phyloP scores from a whole-genome alignment of 2,797 vertebrate species.

The Erethizon dorsatum region DNA sequence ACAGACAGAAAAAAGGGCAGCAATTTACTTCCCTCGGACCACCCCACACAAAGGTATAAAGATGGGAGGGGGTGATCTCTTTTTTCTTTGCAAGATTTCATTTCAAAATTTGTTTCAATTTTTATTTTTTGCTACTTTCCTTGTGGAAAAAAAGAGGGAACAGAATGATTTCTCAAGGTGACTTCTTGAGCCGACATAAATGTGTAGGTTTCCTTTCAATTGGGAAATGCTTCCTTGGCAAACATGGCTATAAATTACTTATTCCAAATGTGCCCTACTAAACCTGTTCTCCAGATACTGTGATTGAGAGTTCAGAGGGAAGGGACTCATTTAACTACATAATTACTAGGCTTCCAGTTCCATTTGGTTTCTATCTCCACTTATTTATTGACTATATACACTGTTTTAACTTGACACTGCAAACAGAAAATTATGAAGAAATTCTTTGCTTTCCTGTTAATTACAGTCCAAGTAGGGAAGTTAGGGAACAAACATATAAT shows the following conservation, averaged over 20 bases:
- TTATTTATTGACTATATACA: background rate
- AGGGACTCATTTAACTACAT: background rate
- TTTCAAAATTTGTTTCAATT: constrained; percentile 22
- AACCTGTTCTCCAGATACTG: background rate
- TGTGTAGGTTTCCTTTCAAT: background rate
- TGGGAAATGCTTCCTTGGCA: background rate
- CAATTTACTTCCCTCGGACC: background rate
- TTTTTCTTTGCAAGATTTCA: constrained; percentile 1
- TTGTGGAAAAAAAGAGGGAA: background rate
- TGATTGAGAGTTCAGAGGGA: background rate
- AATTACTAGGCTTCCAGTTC: background rate
- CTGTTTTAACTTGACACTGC: background rate
- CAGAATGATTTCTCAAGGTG: background rate
- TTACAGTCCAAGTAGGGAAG: background rate
- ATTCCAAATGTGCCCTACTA: background rate
- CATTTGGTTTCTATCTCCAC: background rate
- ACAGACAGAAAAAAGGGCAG: background rate
- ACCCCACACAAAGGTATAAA: background rate
- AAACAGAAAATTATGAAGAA: background rate
- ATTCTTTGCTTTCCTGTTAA: background rate
- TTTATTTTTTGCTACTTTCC: background rate
- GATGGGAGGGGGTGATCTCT: background rate
- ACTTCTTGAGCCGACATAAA: background rate
- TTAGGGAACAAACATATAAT: background rate
- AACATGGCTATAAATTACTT: background rate